These are phyloP conservation scores for Orycteropus afer DNA, from an alignment of 2,113 vertebrate genomes.

Conservation along the genomic window DNA sequence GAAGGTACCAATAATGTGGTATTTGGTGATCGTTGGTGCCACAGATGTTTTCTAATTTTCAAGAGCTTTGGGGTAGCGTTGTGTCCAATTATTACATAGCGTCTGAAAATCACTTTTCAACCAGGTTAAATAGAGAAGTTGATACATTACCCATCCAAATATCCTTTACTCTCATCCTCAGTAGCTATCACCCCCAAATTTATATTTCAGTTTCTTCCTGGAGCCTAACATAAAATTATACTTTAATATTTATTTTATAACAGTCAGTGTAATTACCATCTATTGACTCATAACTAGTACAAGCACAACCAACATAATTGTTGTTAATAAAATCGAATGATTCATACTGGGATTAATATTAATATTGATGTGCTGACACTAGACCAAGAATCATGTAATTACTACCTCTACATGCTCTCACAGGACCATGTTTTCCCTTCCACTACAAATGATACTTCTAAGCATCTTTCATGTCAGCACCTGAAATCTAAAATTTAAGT, in stretches of 20 bases:
- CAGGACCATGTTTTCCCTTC: neutral
- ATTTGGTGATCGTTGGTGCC: neutral
- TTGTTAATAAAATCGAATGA: slow-evolving; percentile 39
- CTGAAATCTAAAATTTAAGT: slow-evolving; percentile 6
- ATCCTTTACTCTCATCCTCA: neutral
- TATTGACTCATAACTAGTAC: neutral
- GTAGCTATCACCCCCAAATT: neutral
- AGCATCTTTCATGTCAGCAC: neutral
- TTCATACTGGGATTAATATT: slow-evolving; percentile 6
- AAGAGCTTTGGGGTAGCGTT: neutral
- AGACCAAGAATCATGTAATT: neutral
- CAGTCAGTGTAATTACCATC: neutral
- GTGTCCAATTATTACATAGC: neutral
- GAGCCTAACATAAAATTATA: slow-evolving; percentile 39
- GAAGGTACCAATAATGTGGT: neutral
- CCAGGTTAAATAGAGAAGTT: neutral
- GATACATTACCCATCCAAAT: neutral
- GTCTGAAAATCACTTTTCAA: slow-evolving; percentile 35
- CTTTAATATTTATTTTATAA: slow-evolving; percentile 28
- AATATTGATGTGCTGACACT: neutral
- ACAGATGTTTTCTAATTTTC: neutral
- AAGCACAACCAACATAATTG: neutral
- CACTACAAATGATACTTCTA: neutral
- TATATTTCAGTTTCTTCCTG: slow-evolving; percentile 28
- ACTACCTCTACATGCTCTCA: neutral